phyloP scores from a whole-genome alignment of 2,113 vertebrate genomes.

The Centrocercus urophasianus region DNA sequence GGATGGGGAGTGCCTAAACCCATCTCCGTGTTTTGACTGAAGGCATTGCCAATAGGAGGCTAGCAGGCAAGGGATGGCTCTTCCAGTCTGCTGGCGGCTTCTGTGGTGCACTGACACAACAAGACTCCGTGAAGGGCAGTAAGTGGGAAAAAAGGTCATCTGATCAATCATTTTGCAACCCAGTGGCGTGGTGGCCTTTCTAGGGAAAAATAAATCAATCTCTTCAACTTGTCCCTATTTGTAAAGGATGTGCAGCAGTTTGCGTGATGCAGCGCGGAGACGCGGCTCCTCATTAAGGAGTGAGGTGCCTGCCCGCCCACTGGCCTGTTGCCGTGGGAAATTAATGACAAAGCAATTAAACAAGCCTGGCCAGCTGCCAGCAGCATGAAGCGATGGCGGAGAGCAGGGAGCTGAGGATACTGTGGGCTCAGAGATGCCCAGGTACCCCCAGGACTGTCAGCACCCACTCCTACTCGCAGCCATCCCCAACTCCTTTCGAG shows the following conservation, averaged over 20 bases:
- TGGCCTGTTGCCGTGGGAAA: background rate
- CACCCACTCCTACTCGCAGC: background rate
- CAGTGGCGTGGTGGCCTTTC: slow-evolving; percentile 6
- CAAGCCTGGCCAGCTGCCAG: background rate
- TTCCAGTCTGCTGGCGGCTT: background rate
- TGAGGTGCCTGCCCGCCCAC: background rate
- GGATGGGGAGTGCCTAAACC: background rate
- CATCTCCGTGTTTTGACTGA: background rate
- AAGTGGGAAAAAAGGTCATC: slow-evolving; percentile 26
- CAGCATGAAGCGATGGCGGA: background rate
- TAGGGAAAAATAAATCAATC: slow-evolving; percentile 10
- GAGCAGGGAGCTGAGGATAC: background rate
- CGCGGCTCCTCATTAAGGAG: fast-evolving
- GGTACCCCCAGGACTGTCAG: fast-evolving
- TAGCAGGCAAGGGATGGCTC: fast-evolving
- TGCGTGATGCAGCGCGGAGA: fast-evolving
- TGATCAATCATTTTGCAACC: slow-evolving; percentile 25
- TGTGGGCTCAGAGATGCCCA: background rate
- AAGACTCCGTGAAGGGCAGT: slow-evolving; percentile 25
- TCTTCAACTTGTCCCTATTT: background rate
- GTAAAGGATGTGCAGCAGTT: background rate
- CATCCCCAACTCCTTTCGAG: background rate
- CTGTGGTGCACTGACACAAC: fast-evolving
- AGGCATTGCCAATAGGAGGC: background rate
- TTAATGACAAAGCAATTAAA: background rate